Conservation (phyloP, 2,113 vertebrate species). For the Euleptes europaea region DNA sequence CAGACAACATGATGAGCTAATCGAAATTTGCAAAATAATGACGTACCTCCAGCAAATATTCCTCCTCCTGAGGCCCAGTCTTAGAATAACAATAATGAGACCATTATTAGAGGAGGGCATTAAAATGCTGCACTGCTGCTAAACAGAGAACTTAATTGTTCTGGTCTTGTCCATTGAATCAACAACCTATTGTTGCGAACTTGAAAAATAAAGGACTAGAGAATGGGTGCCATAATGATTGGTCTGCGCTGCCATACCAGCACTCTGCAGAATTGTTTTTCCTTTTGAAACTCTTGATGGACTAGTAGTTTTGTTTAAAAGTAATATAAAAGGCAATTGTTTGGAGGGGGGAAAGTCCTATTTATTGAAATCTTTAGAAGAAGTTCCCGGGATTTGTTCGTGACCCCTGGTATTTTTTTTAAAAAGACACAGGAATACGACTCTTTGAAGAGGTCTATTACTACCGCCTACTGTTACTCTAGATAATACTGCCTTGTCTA, state of each 20-base stretch:
- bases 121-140: constrained; percentile 92
- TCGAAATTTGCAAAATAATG: constrained; percentile 99
- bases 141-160: constrained; percentile 98
- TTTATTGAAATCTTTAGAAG: constrained; percentile 85
- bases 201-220: constrained; percentile 92
- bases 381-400: constrained; percentile 79
- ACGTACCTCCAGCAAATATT: constrained; percentile 90
- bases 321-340: constrained; percentile 92
- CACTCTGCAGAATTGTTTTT: constrained; percentile 87
- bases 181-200: constrained; percentile 98
- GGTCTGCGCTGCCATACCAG: constrained; percentile 89
- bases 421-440: constrained; percentile 75
- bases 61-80: constrained; percentile 89
- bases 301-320: constrained; percentile 91
- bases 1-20: constrained; percentile 97
- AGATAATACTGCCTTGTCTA: constrained; percentile 72
- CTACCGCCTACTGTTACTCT: constrained; percentile 66
- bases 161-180: constrained; percentile 97
- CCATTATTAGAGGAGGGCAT: constrained; percentile 96
- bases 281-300: constrained; percentile 90
- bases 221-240: constrained; percentile 95
- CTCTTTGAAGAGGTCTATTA: constrained; percentile 72
- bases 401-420: constrained; percentile 73
- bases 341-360: constrained; percentile 81
- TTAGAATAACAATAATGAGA: constrained; percentile 99